Evolutionary conservation across 2,888 invertebrate species (phyloP).

Genomic region (Allygus modestus): DNA sequence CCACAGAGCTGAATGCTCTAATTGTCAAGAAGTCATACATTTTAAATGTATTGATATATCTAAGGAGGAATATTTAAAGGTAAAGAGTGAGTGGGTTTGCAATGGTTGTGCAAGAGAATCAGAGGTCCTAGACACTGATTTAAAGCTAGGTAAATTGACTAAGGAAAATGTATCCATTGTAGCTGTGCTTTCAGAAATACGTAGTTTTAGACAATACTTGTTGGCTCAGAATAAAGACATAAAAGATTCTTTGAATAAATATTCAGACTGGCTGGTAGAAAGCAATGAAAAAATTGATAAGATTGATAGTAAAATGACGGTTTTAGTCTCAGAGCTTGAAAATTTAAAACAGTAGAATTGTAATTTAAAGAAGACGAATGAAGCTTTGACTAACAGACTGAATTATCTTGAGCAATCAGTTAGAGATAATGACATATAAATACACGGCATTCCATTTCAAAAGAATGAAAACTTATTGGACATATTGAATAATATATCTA

Average conservation of each 20-base stretch:
- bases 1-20: background rate
- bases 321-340: background rate
- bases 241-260: background rate
- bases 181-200: background rate
- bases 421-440: background rate
- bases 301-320: background rate
- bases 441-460: constrained; percentile 8
- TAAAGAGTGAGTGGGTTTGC: background rate
- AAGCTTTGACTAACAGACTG: background rate
- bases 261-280: background rate
- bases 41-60: background rate
- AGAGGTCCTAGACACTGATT: no score
- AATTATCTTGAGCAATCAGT: background rate
- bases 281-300: background rate
- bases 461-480: background rate
- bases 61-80: background rate
- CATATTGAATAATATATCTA: background rate
- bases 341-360: constrained; percentile 1
- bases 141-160: no score
- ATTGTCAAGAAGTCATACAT: background rate
- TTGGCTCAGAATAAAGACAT: background rate
- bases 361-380: constrained; percentile 3
- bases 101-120: no score
- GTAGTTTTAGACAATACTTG: background rate
- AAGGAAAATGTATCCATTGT: background rate